These are phyloP conservation scores for Pseudomyrmex concolor DNA, from an alignment of 1,140 invertebrate species.

Conservation along the genomic window DNA sequence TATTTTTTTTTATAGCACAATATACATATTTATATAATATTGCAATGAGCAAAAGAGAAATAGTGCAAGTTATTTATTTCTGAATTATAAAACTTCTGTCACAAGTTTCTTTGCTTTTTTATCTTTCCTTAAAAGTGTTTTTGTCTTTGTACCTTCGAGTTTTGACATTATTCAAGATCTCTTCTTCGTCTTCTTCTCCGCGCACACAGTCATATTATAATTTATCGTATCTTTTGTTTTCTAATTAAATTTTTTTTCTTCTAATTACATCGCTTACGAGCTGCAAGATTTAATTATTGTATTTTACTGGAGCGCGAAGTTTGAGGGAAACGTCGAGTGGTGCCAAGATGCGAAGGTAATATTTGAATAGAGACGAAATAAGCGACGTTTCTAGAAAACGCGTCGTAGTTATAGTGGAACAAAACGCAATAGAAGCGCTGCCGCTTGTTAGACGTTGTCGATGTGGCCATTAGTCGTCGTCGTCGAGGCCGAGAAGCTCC, in stretches of 20 bases:
- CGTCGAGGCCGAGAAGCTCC: conserved; percentile 92
- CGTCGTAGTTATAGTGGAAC: conserved; percentile 67
- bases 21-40: conserved; percentile 1
- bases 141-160: neutral
- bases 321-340: conserved; percentile 43
- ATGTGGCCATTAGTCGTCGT: conserved; percentile 88
- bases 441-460: conserved; percentile 59
- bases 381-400: conserved; percentile 79
- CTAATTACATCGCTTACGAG: neutral
- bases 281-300: neutral
- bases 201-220: neutral
- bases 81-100: neutral
- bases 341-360: conserved; percentile 55
- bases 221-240: neutral
- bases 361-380: conserved; percentile 60
- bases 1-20: conserved; percentile 6
- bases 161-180: neutral
- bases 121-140: neutral
- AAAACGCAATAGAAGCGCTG: conserved; percentile 64
- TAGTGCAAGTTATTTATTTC: conserved; percentile 4
- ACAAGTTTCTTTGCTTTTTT: neutral
- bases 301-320: neutral
- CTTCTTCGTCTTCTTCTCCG: neutral
- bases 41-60: conserved; percentile 18
- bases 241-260: no score